A percentile compares a stretch with the other conserved stretches of the same genome.
Evolutionary conservation across 2,888 invertebrate genomes (phyloP).

Genomic region (Cordilura impudica): DNA sequence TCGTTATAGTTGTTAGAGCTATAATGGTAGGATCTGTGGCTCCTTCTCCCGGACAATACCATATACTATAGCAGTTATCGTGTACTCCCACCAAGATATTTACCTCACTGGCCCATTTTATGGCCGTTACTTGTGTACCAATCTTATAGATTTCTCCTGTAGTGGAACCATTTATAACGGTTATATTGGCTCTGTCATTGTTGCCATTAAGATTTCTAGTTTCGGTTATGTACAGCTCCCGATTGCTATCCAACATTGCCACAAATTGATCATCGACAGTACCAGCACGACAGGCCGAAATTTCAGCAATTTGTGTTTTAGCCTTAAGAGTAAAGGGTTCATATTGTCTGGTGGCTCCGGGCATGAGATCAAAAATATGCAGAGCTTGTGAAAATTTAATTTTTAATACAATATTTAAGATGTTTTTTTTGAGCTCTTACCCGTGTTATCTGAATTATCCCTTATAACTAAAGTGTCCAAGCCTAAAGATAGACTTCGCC

Average conservation of each 20-base stretch:
- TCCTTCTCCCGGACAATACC: conserved; percentile 88
- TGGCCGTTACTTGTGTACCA: conserved; percentile 79
- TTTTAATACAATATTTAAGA: neutral
- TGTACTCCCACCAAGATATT: conserved; percentile 89
- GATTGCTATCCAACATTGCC: conserved; percentile 92
- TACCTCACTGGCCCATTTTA: conserved; percentile 84
- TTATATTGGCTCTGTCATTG: conserved; percentile 35
- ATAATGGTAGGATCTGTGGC: conserved; percentile 86
- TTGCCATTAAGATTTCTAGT: conserved; percentile 69
- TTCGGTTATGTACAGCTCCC: conserved; percentile 90
- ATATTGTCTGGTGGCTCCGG: conserved; percentile 78
- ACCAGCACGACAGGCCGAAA: conserved; percentile 92
- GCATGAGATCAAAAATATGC: conserved; percentile 89
- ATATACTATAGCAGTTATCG: conserved; percentile 87
- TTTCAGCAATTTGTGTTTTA: conserved; percentile 85
- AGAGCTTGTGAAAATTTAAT: conserved; percentile 79
- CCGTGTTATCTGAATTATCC: conserved; percentile 90
- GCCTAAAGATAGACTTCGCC: conserved; percentile 88
- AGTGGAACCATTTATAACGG: conserved; percentile 31
- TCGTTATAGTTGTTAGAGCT: conserved; percentile 80
- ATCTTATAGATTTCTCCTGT: conserved; percentile 74
- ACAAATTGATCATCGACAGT: conserved; percentile 87
- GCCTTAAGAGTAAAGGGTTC: conserved; percentile 84
- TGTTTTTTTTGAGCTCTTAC: conserved; percentile 76
- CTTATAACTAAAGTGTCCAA: conserved; percentile 92